Percentiles rank a stretch among this genome's conserved stretches.
Evolutionary conservation across 2,888 invertebrate species (phyloP).

Genomic region (Brenthis ino): DNA sequence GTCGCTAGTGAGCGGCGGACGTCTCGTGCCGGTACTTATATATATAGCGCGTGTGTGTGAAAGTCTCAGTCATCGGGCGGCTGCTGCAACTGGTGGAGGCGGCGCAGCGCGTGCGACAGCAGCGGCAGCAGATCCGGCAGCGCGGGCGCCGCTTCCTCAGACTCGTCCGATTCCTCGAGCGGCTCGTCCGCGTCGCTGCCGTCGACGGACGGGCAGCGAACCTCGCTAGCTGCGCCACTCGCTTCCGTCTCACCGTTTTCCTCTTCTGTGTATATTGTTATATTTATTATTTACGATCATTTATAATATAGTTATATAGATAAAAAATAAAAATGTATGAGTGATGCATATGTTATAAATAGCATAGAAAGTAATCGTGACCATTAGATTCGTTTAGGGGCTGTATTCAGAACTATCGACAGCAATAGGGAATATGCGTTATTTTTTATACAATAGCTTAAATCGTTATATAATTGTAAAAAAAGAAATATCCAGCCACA

Average conservation of each 20-base stretch:
- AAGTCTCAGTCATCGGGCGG: conserved; percentile 46
- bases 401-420: too few species aligned
- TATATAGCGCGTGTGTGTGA: conserved; percentile 1
- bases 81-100: conserved; percentile 48
- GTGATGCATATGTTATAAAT: too few species aligned
- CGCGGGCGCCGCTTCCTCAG: conserved; percentile 47
- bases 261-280: conserved; percentile 49
- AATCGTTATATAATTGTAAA: too few species aligned
- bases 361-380: too few species aligned
- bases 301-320: too few species aligned
- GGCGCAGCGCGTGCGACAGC: conserved; percentile 46
- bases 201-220: conserved; percentile 54
- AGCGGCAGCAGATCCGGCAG: conserved; percentile 44
- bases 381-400: too few species aligned
- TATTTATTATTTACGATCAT: background rate
- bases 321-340: too few species aligned
- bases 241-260: conserved; percentile 57
- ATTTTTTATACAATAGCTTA: too few species aligned
- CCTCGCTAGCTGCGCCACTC: conserved; percentile 39
- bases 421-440: too few species aligned
- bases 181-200: conserved; percentile 59
- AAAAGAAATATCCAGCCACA: too few species aligned
- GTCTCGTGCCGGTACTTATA: conserved; percentile 7
- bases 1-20: conserved; percentile 10
- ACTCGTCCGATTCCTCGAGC: conserved; percentile 47